Percentiles rank a stretch among this genome's conserved stretches.
phyloP scores from a whole-genome alignment of 2,888 invertebrate genomes.

The Spilosoma lubricipeda region DNA sequence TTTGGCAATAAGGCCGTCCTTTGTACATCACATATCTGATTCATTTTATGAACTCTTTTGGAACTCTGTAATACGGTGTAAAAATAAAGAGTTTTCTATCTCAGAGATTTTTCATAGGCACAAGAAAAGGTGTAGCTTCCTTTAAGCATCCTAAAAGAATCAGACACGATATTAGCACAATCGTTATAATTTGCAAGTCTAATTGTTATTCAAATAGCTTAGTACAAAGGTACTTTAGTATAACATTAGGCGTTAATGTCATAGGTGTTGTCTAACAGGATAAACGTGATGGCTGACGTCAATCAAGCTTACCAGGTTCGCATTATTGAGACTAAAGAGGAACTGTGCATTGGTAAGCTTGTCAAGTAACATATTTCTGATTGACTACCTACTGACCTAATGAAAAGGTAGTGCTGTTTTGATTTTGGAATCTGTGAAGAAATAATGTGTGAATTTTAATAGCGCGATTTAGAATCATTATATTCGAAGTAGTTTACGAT shows the following conservation, averaged over 20 bases:
- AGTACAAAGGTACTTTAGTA: slow-evolving; percentile 10
- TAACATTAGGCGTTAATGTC: slow-evolving; percentile 8
- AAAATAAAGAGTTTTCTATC: too few species aligned
- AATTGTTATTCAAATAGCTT: slow-evolving; percentile 1
- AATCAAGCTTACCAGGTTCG: background rate
- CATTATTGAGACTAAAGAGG: background rate
- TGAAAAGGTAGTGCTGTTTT: background rate
- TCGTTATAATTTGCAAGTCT: slow-evolving; percentile 11
- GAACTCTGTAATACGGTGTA: too few species aligned
- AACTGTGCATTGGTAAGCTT: background rate
- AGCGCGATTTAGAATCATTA: background rate
- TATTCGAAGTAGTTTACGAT: background rate
- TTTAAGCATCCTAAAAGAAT: background rate
- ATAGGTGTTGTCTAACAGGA: slow-evolving; percentile 14
- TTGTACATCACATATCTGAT: too few species aligned
- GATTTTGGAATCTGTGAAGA: background rate
- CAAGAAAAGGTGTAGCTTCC: background rate
- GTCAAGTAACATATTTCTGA: background rate
- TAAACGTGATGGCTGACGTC: slow-evolving; percentile 2
- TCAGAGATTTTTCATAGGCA: background rate
- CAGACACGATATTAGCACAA: background rate
- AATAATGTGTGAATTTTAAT: background rate
- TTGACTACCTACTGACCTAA: background rate
- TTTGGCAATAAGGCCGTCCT: too few species aligned
- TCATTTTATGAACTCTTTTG: too few species aligned